These are phyloP conservation scores for Scolopax bukidnonensis DNA, from an alignment of 2,797 vertebrate species.

Conservation along the genomic window DNA sequence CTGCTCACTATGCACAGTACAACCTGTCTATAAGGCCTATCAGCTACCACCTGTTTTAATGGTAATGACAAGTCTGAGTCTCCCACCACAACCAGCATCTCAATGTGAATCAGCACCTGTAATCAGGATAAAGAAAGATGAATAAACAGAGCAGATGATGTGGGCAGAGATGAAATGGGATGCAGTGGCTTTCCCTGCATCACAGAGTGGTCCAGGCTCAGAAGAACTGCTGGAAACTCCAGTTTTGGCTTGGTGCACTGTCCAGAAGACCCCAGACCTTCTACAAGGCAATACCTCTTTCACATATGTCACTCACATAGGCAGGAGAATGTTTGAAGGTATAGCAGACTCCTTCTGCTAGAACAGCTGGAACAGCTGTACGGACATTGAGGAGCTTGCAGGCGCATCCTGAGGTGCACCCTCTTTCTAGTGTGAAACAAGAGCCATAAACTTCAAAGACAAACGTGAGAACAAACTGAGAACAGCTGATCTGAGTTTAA, in stretches of 20 bases:
- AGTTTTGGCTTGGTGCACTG: not conserved
- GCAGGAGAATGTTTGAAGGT: not conserved
- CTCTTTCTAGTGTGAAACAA: not conserved
- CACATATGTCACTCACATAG: not conserved
- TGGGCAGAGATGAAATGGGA: not conserved
- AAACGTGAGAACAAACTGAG: not conserved
- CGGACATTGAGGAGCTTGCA: not conserved
- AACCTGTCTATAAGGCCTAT: too few relatives aligned
- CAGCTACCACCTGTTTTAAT: not conserved
- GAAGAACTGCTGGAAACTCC: not conserved
- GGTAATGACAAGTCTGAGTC: not conserved
- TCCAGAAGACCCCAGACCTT: not conserved
- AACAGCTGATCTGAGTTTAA: not conserved
- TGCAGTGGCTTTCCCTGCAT: not conserved
- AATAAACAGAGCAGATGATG: not conserved
- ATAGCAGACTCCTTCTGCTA: not conserved
- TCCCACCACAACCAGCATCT: not conserved
- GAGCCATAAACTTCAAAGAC: not conserved
- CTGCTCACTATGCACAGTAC: not conserved
- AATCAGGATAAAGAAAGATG: not conserved
- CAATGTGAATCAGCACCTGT: not conserved
- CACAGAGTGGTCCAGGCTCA: not conserved
- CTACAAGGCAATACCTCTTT: not conserved
- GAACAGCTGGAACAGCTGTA: not conserved
- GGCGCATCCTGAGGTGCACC: not conserved